Conservation (phyloP, 53 echinoderm and acorn worm species). For the Hippasteria phrygiana region DNA sequence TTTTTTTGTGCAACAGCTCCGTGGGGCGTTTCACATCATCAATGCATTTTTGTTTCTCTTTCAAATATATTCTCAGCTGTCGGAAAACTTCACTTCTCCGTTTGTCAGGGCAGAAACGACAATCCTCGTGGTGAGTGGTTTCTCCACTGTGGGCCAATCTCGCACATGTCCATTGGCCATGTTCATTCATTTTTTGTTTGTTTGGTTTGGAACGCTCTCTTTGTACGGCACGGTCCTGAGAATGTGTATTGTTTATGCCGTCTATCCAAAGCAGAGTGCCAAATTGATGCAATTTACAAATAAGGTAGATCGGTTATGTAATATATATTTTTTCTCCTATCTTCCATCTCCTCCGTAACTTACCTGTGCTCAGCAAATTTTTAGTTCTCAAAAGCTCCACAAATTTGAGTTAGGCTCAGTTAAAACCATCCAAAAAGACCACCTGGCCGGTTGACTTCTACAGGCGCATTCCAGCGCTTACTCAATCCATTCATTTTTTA, state of each 20-base stretch:
- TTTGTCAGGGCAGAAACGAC: not conserved
- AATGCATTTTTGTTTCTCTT: slow-evolving; percentile 3
- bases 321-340: slow-evolving; percentile 45
- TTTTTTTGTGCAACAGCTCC: too few species aligned
- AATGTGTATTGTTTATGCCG: slow-evolving; percentile 37
- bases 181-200: not conserved
- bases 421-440: too few species aligned
- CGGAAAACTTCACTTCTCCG: not conserved
- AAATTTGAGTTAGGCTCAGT: too few species aligned
- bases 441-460: too few species aligned
- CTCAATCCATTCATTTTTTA: too few species aligned
- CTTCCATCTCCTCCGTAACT: slow-evolving; percentile 11
- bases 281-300: slow-evolving; percentile 35
- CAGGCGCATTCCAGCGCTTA: too few species aligned
- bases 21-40: slow-evolving; percentile 18
- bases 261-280: not conserved
- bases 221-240: slow-evolving; percentile 34
- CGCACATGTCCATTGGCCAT: not conserved
- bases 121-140: not conserved
- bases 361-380: too few species aligned
- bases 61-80: slow-evolving; percentile 54
- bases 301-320: slow-evolving; percentile 57
- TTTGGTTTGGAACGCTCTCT: not conserved
- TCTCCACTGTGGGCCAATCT: not conserved
- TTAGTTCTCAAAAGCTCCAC: too few species aligned